phyloP scores from a whole-genome alignment of 2,797 vertebrate genomes.

The Alca torda region DNA sequence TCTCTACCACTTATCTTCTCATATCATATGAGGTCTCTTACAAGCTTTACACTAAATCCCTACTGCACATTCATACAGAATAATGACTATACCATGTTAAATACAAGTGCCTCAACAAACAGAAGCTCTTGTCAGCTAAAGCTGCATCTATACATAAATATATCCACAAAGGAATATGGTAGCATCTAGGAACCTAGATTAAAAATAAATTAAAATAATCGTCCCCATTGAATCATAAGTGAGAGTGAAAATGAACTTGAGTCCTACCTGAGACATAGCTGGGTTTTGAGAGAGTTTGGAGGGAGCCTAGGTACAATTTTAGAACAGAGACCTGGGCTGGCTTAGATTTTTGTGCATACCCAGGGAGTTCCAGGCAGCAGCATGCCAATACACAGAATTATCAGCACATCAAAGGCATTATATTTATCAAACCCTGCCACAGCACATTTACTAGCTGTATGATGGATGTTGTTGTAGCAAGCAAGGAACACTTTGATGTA shows the following conservation, averaged over 20 bases:
- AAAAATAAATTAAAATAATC: not conserved
- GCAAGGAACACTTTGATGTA: constrained; percentile 84
- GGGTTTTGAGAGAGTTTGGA: not conserved
- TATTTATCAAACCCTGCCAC: constrained; percentile 79
- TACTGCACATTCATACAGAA: not conserved
- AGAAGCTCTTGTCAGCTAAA: not conserved
- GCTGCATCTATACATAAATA: not conserved
- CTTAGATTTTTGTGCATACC: not conserved
- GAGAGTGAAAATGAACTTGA: not conserved
- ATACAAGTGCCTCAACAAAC: not conserved
- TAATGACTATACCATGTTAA: not conserved
- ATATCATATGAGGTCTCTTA: not conserved
- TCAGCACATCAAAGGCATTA: constrained; percentile 79
- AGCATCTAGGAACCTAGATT: not conserved
- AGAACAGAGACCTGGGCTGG: not conserved
- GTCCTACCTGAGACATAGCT: not conserved
- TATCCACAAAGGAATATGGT: not conserved
- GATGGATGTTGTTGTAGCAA: constrained; percentile 81
- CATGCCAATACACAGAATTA: constrained; percentile 74
- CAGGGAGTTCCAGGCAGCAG: constrained; percentile 60
- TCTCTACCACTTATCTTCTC: not conserved
- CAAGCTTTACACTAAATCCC: not conserved
- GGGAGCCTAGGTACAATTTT: not conserved
- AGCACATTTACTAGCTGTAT: constrained; percentile 77
- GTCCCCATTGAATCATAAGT: not conserved